Base-by-base conservation (phyloP, 2,797 vertebrate species). In the Gymnodraco acuticeps region DNA sequence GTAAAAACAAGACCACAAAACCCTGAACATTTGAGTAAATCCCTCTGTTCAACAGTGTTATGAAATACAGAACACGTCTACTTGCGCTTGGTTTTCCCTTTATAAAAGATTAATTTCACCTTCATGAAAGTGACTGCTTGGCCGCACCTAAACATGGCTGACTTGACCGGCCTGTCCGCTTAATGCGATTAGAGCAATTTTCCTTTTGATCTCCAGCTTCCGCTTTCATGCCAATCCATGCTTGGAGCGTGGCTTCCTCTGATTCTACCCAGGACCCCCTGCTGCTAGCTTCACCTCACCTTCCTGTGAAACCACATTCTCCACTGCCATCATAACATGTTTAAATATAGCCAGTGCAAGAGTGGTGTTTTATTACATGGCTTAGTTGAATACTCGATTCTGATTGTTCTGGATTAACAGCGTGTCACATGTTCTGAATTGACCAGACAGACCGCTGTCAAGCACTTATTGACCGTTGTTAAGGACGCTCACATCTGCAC, bases 151-250 rank as follows among this genome's bases (percentile, higher is more conserved):
- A 82, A 73, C 81, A 83, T 23, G 80, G 83, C 75, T 83, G 85
- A 84, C 78, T 80, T 73, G 82, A 63, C 74, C 10, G 63, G 51
- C 51, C 55, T 27, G 42, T 61, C 64, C 27, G 6, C 64, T 77
- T 90, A 75, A 93, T 67, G 54, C 50, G 81, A 91, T 89, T 89
- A 90, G 67, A 85, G 69, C 38, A 5, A 23, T 74, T 81, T 38
- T 85, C 70, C 71, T 85, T 92, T 91, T 93, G 88, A 92, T 93
- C 83, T 83, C n/a, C 5, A 5, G 66, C 69, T 90, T 87, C 83
- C 70, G 63, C 83, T 88, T 87, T 82, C 77, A 77, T 72, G 80
- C 84, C 78, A 62, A 16, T 75, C 88, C 79, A 68, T 50, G 0
- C 71, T 81, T 19, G 14, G 42, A 70, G 68, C 41, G 19, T 47